These are phyloP conservation scores for Drosophila meridiana DNA, from an alignment of 2,888 invertebrate genomes.

Conservation along the genomic window DNA sequence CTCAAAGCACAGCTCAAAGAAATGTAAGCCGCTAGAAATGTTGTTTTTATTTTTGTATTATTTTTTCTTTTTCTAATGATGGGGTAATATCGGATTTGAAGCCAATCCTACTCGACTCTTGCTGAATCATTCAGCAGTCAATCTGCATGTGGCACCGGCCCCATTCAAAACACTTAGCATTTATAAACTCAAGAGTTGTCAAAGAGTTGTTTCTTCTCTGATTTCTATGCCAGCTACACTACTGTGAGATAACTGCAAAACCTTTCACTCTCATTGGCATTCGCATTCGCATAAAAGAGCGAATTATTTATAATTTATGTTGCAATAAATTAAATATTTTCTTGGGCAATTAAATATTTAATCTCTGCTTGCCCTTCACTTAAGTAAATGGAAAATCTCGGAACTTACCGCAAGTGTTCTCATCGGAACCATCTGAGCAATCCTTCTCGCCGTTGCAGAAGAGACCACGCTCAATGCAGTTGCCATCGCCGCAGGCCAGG, in stretches of 20 bases:
- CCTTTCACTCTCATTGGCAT: slow-evolving; percentile 26
- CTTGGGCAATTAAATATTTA: background rate
- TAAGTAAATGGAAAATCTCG: background rate
- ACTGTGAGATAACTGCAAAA: background rate
- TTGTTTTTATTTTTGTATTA: slow-evolving; percentile 8
- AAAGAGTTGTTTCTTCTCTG: background rate
- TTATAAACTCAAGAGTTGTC: slow-evolving; percentile 7
- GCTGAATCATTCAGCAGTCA: slow-evolving; percentile 52
- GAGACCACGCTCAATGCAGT: slow-evolving; percentile 94
- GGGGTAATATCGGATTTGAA: slow-evolving; percentile 44
- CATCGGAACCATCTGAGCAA: slow-evolving; percentile 94
- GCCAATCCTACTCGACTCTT: slow-evolving; percentile 55
- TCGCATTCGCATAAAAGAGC: background rate
- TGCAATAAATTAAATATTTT: background rate
- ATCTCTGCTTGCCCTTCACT: background rate
- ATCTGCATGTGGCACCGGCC: slow-evolving; percentile 26
- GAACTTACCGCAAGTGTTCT: slow-evolving; percentile 94
- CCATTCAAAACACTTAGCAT: slow-evolving; percentile 26
- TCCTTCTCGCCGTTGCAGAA: slow-evolving; percentile 97
- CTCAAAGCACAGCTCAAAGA: slow-evolving; percentile 49
- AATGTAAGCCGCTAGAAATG: slow-evolving; percentile 56
- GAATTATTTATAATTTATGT: slow-evolving; percentile 8
- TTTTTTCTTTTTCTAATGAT: slow-evolving; percentile 35
- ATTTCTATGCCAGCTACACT: background rate
- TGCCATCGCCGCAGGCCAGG: slow-evolving; percentile 94